Evolutionary conservation across 2,113 vertebrate species (phyloP).

Genomic region (Pipra filicauda): DNA sequence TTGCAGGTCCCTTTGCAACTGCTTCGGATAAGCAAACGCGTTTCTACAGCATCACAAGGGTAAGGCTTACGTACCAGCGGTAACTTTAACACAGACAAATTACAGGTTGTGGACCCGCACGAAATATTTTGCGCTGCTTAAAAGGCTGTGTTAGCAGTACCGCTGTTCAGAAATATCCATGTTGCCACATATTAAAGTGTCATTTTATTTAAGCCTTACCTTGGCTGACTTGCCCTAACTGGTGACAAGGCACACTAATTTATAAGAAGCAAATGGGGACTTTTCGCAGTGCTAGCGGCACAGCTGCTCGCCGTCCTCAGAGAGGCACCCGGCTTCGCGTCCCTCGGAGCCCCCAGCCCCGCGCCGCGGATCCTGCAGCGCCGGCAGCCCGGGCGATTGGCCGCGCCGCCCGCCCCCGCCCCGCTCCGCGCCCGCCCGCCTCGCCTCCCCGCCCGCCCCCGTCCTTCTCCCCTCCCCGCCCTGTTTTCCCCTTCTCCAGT

Average conservation of each 20-base stretch:
- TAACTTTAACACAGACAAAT: constrained; percentile 59
- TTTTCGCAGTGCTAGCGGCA: constrained; percentile 59
- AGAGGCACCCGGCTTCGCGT: constrained; percentile 56
- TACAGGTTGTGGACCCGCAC: background rate
- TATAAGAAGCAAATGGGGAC: constrained; percentile 55
- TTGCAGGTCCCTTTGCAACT: background rate
- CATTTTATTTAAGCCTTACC: constrained; percentile 73
- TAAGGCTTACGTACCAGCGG: background rate
- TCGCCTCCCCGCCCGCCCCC: background rate
- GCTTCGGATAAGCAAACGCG: background rate
- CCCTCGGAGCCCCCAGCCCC: constrained; percentile 56
- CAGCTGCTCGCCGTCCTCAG: constrained; percentile 68
- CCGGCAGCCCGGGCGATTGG: constrained; percentile 72
- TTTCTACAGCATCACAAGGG: background rate
- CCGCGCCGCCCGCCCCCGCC: constrained; percentile 3
- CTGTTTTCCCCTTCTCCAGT: background rate
- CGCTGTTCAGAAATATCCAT: background rate
- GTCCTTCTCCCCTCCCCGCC: background rate
- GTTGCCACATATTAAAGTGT: constrained; percentile 52
- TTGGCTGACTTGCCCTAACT: constrained; percentile 77
- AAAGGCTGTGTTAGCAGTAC: constrained; percentile 10
- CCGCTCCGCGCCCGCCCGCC: background rate
- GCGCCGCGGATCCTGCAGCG: constrained; percentile 71
- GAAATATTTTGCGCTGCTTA: background rate
- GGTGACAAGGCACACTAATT: constrained; percentile 73